phyloP scores from a whole-genome alignment of 2,888 invertebrate genomes.

The Ophion costatus region DNA sequence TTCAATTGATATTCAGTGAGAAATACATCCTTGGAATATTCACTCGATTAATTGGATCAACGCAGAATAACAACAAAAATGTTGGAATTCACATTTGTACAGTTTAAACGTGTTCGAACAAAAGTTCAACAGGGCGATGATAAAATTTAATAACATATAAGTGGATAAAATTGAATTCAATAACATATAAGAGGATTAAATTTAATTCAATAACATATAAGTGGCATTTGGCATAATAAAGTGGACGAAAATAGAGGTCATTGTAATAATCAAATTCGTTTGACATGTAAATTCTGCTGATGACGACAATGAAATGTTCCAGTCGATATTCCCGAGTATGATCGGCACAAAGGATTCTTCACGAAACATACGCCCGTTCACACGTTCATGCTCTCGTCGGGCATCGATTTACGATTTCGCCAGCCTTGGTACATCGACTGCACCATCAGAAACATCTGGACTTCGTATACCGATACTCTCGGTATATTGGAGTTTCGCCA shows the following conservation, averaged over 20 bases:
- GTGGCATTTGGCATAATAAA: neutral
- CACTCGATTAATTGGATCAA: neutral
- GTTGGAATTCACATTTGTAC: neutral
- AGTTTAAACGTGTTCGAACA: no score
- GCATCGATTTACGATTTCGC: conserved; percentile 65
- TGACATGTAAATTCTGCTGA: neutral
- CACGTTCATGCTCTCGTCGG: conserved; percentile 69
- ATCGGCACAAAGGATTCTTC: conserved; percentile 68
- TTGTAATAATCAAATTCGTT: neutral
- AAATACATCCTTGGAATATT: neutral
- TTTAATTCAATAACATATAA: neutral
- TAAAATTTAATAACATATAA: neutral
- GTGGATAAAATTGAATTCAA: no score
- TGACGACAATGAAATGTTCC: conserved; percentile 27
- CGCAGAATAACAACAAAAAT: neutral
- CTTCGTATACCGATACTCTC: conserved; percentile 68
- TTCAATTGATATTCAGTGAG: conserved; percentile 71
- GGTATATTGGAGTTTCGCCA: conserved; percentile 60
- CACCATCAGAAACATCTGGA: conserved; percentile 70
- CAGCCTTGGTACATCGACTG: conserved; percentile 71
- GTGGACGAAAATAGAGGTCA: neutral
- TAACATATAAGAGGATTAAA: neutral
- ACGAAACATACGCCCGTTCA: conserved; percentile 69
- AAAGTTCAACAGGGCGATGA: no score
- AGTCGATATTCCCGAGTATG: conserved; percentile 72